Evolutionary conservation across 2,797 vertebrate genomes (phyloP).

Genomic region (Novumbra hubbsi): DNA sequence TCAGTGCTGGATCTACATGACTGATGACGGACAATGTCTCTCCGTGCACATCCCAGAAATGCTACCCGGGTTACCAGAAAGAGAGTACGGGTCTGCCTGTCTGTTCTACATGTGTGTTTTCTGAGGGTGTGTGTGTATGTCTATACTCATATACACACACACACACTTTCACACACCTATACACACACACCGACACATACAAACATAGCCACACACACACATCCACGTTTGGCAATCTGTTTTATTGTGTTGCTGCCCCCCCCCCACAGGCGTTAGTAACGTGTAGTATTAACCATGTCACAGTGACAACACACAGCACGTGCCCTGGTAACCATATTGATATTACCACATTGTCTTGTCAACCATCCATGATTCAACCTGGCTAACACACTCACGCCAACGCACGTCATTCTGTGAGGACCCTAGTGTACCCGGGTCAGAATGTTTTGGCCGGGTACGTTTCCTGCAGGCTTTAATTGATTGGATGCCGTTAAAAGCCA

Average conservation of each 20-base stretch:
- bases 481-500: neutral
- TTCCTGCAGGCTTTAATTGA: neutral
- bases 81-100: neutral
- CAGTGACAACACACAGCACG: slow-evolving; percentile 45
- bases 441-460: neutral
- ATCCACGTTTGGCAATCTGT: slow-evolving; percentile 55
- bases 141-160: slow-evolving; percentile 28
- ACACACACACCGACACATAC: slow-evolving; percentile 11
- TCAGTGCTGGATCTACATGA: neutral
- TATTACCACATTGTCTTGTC: slow-evolving; percentile 56
- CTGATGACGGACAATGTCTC: neutral
- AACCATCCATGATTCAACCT: slow-evolving; percentile 44
- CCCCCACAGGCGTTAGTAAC: slow-evolving; percentile 64
- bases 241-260: slow-evolving; percentile 73
- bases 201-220: slow-evolving; percentile 7
- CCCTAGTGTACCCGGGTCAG: slow-evolving; percentile 26
- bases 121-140: neutral
- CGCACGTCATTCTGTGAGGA: slow-evolving; percentile 60
- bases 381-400: slow-evolving; percentile 15
- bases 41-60: neutral
- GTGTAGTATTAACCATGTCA: slow-evolving; percentile 61
- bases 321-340: slow-evolving; percentile 59
- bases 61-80: neutral
- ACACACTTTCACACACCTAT: slow-evolving; percentile 5
- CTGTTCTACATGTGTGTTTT: neutral